These are phyloP conservation scores for Delichon dasypus DNA, from an alignment of 2,797 vertebrate genomes.

Conservation along the genomic window DNA sequence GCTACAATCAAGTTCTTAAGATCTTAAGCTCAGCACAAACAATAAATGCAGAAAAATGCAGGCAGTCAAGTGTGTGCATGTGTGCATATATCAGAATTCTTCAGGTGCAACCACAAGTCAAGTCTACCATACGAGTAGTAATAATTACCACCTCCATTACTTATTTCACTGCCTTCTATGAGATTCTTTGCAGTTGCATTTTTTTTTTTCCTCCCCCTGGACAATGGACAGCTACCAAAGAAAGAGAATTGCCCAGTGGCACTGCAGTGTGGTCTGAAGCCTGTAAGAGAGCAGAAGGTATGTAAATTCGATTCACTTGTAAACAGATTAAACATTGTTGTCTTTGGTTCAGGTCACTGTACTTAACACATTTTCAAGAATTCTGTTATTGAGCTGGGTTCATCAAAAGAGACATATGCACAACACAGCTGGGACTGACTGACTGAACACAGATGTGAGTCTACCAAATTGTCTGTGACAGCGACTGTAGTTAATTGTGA, in stretches of 20 bases:
- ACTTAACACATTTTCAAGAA: not conserved
- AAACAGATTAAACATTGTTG: not conserved
- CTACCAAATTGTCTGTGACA: slow-evolving; percentile 41
- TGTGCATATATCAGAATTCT: not conserved
- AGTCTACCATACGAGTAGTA: not conserved
- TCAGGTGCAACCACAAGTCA: not conserved
- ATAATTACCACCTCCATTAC: not conserved
- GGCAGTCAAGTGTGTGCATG: not conserved
- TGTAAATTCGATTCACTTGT: not conserved
- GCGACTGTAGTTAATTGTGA: slow-evolving; percentile 54
- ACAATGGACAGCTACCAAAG: not conserved
- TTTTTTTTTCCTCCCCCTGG: not conserved
- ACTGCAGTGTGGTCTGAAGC: not conserved
- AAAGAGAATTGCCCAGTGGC: not conserved
- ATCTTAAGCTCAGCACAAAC: not conserved
- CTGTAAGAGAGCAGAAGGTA: not conserved
- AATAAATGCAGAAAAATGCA: not conserved
- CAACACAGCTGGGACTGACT: slow-evolving; percentile 27
- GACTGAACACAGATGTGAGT: slow-evolving; percentile 34
- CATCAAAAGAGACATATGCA: slow-evolving; percentile 16
- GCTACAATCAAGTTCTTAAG: not conserved
- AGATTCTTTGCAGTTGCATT: not conserved
- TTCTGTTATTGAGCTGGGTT: not conserved
- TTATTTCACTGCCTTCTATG: not conserved
- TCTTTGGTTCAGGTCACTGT: not conserved